Conservation (phyloP, 2,113 vertebrate genomes). For the Leucopsar rothschildi region DNA sequence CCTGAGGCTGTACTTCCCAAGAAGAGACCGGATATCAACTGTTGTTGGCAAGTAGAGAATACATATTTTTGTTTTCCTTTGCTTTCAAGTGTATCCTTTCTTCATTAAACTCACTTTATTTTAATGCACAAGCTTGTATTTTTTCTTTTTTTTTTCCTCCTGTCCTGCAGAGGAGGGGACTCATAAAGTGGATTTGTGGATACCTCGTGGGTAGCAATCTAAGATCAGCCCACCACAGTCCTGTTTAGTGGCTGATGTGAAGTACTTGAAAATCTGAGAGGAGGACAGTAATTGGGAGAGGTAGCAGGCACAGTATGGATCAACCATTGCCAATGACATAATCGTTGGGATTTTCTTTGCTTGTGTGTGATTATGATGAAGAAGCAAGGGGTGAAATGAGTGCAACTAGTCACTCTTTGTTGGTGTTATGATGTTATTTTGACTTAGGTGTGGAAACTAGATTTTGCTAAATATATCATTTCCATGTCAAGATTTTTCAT, state of each 20-base stretch:
- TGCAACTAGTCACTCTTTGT: neutral
- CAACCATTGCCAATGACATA: neutral
- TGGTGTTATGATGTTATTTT: neutral
- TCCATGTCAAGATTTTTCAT: neutral
- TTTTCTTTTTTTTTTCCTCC: neutral
- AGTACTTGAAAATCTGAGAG: neutral
- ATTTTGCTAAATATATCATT: neutral
- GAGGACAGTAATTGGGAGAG: neutral
- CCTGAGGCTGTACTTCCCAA: neutral
- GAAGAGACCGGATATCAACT: neutral
- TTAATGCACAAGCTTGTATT: neutral
- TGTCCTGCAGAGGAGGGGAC: neutral
- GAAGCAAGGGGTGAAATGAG: neutral
- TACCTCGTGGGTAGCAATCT: accelerated
- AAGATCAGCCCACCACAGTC: neutral
- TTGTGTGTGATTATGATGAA: neutral
- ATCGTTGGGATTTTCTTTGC: neutral
- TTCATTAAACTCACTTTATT: neutral
- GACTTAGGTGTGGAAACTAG: neutral
- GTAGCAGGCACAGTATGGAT: neutral
- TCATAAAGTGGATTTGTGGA: neutral
- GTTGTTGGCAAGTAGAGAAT: neutral
- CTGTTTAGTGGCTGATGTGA: neutral
- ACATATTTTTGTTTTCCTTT: neutral
- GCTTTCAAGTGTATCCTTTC: accelerated